Evolutionary conservation across 2,888 invertebrate species (phyloP), one percentile per base, ranked within the genome.

Genomic region (Cryptocheilus praepositus): DNA sequence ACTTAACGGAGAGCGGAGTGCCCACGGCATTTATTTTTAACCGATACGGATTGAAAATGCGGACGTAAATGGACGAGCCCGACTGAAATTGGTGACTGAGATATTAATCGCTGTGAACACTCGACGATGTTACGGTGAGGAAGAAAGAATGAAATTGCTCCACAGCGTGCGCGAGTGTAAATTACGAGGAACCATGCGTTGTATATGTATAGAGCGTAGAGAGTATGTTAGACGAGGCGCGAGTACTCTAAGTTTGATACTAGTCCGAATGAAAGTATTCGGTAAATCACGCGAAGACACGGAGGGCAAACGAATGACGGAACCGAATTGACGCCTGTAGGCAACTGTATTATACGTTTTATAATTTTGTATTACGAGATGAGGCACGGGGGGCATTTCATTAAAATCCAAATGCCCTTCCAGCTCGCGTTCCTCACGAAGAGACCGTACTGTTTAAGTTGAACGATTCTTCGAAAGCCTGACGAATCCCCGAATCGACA

Each of bases 291-390:
- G 46, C 36, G 13, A 11, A 36, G 11, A 11, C 11, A 36, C 36
- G 36, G 36, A 11, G 36, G 36, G 36, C 36, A 36, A 18, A 2
- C 11, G 56, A 58, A 74, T 60, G 61, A 62, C 61, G 61, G 65
- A 36, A 36, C 36, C 64, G 70, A 72, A 73, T 72, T 72, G 72
- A 61, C 58, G 36, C 36, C 36, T 59, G 71, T 71, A 67, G 45
- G 63, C 76, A 54, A 71, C 43, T 80, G 80, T 80, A 80, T 77
- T 70, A 80, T 79, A 79, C 74, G 76, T 80, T 78, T 79, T 67
- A 74, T 79, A 76, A 79, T 79, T 79, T 79, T 79, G 21, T 43
- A 58, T 60, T 80, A 80, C 78, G 74, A 70, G 56, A 57, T 25
- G 18, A 68, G 49, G 53, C 43, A 18, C 7, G 25, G 49, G 53